Evolutionary conservation across 1,140 invertebrate species (phyloP).

Genomic region (Pseudomyrmex sp.): DNA sequence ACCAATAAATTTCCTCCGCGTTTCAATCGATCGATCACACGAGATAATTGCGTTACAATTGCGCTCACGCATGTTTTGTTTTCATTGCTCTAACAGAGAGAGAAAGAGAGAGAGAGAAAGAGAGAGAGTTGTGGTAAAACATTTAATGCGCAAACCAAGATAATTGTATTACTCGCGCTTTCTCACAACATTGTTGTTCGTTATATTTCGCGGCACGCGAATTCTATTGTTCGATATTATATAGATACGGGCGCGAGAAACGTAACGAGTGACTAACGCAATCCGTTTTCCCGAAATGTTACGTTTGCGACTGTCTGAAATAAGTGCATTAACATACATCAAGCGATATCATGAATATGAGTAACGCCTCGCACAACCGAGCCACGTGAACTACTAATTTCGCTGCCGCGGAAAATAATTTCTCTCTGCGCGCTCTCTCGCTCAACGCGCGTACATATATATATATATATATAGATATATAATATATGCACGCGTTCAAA

Average conservation of each 20-base stretch:
- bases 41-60: conserved; percentile 42
- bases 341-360: conserved; percentile 36
- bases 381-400: conserved; percentile 31
- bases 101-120: too few species aligned
- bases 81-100: background rate
- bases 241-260: background rate
- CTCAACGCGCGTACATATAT: background rate
- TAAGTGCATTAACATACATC: conserved; percentile 27
- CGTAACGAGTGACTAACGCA: background rate
- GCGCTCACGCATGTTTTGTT: conserved; percentile 26
- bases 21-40: conserved; percentile 35
- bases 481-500: background rate
- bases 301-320: conserved; percentile 15
- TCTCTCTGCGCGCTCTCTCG: conserved; percentile 14
- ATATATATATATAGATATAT: background rate
- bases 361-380: background rate
- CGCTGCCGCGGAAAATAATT: conserved; percentile 31
- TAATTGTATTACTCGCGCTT: conserved; percentile 34
- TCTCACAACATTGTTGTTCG: conserved; percentile 3
- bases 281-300: conserved; percentile 21
- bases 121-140: conserved; percentile 9
- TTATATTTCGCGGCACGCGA: conserved; percentile 25
- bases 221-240: conserved; percentile 7
- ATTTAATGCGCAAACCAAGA: conserved; percentile 43
- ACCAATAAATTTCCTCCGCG: conserved; percentile 30